Evolutionary conservation across 2,888 invertebrate species (phyloP), one percentile per base, ranked within the genome.

Genomic region (Ptychoptera albimana): DNA sequence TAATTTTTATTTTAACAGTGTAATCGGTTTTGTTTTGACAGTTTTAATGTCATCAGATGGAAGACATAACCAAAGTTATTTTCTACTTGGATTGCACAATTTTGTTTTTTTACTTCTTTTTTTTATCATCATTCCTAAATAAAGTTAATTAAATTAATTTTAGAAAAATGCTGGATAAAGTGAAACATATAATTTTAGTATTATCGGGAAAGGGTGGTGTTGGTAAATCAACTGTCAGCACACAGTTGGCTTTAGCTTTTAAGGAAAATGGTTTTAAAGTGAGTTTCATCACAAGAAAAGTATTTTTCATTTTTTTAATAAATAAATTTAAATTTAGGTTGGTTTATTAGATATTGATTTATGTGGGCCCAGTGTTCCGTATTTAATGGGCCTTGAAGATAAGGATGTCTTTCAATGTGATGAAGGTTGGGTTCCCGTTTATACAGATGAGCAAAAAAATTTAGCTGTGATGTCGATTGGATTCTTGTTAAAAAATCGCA

Each of bases 141-240:
- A 23, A 23, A 23, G 23, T 23, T 23, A 23, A 23, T 23, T 5
- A 23, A 5, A 23, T 23, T 23, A 23, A 23, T 23, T 23, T 14
- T 12, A 10, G 12, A 32, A 61, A 50, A 51, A 85, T 86, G 84
- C 67, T 87, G 53, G 79, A 83, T 43, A 73, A 75, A 50, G 83
- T 89, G 7, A 87, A 87, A 64, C 81, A 86, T 60, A 73, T 89
- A 37, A 77, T 98, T 55, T 70, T 98, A 52, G 79, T 98, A n/a
- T 71, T 98, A 42, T 96, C 96, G 1, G 98, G 98, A 2, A 98
- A 98, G 73, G 98, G 98, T 16, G 98, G 98, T 36, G 98, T 98
- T 23, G 98, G 98, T 11, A 99, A 98, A 71, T 96, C 94, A 14
- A 96, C 96, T 46, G 82, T 98, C 10, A 88, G 93, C 60, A 85